Conservation (phyloP, 2,888 invertebrate species). For the Folsomia manolachei region DNA sequence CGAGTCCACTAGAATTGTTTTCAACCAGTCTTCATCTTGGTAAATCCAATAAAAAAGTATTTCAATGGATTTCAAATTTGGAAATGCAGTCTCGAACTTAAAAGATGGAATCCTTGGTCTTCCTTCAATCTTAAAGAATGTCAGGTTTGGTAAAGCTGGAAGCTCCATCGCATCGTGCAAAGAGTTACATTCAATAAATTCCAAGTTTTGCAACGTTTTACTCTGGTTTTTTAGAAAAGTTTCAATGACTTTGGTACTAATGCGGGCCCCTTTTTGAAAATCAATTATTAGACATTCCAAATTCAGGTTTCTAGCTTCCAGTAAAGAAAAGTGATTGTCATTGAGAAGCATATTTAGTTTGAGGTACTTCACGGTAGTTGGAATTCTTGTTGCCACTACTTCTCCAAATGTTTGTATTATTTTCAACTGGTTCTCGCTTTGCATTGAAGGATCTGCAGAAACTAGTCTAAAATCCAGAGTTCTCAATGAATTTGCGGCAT, state of each 20-base stretch:
- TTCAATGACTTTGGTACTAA: constrained; percentile 14
- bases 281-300: constrained; percentile 26
- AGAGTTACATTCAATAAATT: constrained; percentile 25
- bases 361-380: constrained; percentile 20
- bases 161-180: constrained; percentile 15
- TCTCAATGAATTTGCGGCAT: constrained; percentile 10
- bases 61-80: constrained; percentile 21
- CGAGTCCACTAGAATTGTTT: constrained; percentile 23
- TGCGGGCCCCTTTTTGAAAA: constrained; percentile 22
- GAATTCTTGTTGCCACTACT: constrained; percentile 19
- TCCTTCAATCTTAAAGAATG: constrained; percentile 21
- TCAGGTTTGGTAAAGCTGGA: constrained; percentile 7
- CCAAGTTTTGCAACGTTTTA: constrained; percentile 16
- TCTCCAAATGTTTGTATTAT: constrained; percentile 25
- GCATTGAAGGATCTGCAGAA: constrained; percentile 18
- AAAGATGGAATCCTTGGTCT: constrained; percentile 20
- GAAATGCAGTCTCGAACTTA: constrained; percentile 23
- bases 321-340: constrained; percentile 12
- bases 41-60: constrained; percentile 29
- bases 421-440: constrained; percentile 22
- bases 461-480: constrained; percentile 17
- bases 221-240: constrained; percentile 22
- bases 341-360: constrained; percentile 27
- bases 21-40: constrained; percentile 27
- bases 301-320: constrained; percentile 13